Percentiles rank a stretch among this genome's conserved stretches.
phyloP scores from a whole-genome alignment of 2,113 vertebrate species.

The Thryonomys swinderianus region DNA sequence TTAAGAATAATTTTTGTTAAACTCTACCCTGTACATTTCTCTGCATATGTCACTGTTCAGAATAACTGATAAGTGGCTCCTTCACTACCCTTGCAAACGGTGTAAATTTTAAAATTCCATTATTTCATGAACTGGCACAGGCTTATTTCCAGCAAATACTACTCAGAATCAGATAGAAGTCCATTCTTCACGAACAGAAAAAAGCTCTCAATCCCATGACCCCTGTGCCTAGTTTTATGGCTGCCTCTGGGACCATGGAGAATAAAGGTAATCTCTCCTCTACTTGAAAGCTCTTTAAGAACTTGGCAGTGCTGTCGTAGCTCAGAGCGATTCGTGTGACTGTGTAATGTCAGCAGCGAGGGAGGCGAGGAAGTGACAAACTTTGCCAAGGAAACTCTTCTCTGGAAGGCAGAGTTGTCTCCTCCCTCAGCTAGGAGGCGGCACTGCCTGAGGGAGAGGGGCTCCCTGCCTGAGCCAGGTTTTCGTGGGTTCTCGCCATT shows the following conservation, averaged over 20 bases:
- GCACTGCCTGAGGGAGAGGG: background rate
- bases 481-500: background rate
- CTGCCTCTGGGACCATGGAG: background rate
- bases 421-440: background rate
- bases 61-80: background rate
- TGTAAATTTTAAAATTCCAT: background rate
- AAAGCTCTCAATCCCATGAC: background rate
- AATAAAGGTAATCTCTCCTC: background rate
- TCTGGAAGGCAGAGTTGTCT: background rate
- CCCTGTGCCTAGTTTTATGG: background rate
- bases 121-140: background rate
- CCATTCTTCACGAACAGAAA: background rate
- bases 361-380: background rate
- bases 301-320: background rate
- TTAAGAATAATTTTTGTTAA: constrained; percentile 9
- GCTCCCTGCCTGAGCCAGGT: background rate
- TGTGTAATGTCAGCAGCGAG: background rate
- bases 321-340: background rate
- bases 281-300: background rate
- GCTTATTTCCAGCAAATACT: background rate
- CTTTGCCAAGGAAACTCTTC: background rate
- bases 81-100: background rate
- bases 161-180: background rate
- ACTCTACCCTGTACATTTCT: background rate
- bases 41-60: background rate